A percentile compares a stretch with the other conserved stretches of the same genome.
Conservation (phyloP, 2,113 vertebrate genomes). For the Phaethornis superciliosus region DNA sequence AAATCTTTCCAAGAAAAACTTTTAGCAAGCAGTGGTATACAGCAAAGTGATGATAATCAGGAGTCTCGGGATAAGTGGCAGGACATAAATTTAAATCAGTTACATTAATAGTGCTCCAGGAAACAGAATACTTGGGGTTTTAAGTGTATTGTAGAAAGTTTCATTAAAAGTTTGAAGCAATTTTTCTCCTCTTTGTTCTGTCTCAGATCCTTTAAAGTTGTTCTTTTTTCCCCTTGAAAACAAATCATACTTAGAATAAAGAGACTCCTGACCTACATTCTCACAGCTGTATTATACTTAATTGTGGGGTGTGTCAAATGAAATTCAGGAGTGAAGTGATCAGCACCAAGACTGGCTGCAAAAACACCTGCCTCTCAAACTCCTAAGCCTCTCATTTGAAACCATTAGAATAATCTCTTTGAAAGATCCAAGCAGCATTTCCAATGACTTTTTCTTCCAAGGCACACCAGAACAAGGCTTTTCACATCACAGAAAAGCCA, state of each 20-base stretch:
- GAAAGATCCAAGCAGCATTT: not conserved
- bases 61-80: not conserved
- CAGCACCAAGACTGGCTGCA: not conserved
- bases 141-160: not conserved
- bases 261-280: constrained; percentile 32
- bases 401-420: not conserved
- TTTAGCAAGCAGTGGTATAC: not conserved
- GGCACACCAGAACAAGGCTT: not conserved
- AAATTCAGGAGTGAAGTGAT: not conserved
- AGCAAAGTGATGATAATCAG: not conserved
- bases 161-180: constrained; percentile 37
- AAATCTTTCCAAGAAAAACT: not conserved
- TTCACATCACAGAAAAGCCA: not conserved
- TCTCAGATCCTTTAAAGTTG: constrained; percentile 25
- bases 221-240: not conserved
- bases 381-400: not conserved
- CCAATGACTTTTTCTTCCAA: not conserved
- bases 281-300: constrained; percentile 1
- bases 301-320: not conserved
- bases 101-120: not conserved
- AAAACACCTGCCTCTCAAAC: not conserved
- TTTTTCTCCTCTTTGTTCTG: constrained; percentile 50
- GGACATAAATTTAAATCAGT: not conserved
- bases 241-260: constrained; percentile 39
- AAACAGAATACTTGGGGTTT: not conserved